Evolutionary conservation across 2,888 invertebrate species (phyloP).

Genomic region (Strigamia transsilvanica): DNA sequence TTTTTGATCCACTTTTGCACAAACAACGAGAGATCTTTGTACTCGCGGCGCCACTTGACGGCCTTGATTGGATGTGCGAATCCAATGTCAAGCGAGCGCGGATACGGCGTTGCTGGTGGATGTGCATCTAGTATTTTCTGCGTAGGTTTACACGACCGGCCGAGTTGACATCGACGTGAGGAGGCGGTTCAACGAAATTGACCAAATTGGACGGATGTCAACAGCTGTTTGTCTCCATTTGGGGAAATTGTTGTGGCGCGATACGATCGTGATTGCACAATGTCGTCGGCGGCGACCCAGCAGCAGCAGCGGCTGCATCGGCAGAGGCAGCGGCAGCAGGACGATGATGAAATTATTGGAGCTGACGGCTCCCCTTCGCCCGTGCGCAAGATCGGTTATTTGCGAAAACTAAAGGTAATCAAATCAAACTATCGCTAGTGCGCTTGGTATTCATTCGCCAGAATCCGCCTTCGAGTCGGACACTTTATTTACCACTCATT

Average conservation of each 20-base stretch:
- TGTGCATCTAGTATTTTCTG: too few species aligned
- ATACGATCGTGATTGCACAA: slow-evolving; percentile 1
- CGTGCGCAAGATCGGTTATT: not conserved
- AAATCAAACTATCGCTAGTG: too few species aligned
- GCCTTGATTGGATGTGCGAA: not conserved
- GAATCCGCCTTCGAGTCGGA: too few species aligned
- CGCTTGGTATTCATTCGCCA: not conserved
- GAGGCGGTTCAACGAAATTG: not conserved
- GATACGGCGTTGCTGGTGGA: not conserved
- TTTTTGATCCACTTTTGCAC: too few species aligned
- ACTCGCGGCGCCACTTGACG: not conserved
- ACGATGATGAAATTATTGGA: not conserved
- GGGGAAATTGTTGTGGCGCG: not conserved
- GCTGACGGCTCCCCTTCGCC: not conserved
- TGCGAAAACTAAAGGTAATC: slow-evolving; percentile 5
- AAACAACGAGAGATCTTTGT: not conserved
- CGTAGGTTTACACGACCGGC: too few species aligned
- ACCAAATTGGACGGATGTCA: not conserved
- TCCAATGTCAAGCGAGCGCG: not conserved
- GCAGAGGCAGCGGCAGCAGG: too few species aligned
- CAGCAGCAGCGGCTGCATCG: too few species aligned
- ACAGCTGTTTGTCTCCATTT: not conserved
- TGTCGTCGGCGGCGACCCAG: not conserved
- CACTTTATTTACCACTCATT: too few species aligned
- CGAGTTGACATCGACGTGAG: not conserved